These are phyloP conservation scores for Rhyacichthys aspro DNA, from an alignment of 2,797 vertebrate species.

Conservation along the genomic window DNA sequence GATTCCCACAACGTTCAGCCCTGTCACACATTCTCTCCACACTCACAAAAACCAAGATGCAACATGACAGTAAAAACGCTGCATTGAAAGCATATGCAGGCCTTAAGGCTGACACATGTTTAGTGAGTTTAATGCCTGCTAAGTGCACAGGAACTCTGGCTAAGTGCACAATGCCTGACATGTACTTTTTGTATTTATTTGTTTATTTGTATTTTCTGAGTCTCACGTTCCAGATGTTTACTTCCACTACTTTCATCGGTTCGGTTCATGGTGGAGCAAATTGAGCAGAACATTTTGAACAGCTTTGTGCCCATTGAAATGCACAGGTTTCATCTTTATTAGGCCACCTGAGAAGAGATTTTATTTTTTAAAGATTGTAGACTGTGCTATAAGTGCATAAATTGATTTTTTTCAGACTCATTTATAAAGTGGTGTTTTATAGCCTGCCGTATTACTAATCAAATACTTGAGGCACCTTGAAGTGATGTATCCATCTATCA, in stretches of 20 bases:
- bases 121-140: slow-evolving; percentile 22
- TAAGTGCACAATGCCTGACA: slow-evolving; percentile 13
- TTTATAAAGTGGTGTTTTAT: slow-evolving; percentile 33
- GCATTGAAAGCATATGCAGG: slow-evolving; percentile 42
- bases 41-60: slow-evolving; percentile 14
- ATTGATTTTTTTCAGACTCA: slow-evolving; percentile 28
- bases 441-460: slow-evolving; percentile 15
- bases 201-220: slow-evolving; percentile 12
- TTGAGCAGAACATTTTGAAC: slow-evolving; percentile 10
- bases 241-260: slow-evolving; percentile 12
- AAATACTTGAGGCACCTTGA: slow-evolving; percentile 51
- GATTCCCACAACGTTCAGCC: background rate
- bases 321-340: slow-evolving; percentile 26
- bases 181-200: slow-evolving; percentile 1
- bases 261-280: slow-evolving; percentile 27
- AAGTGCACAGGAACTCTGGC: slow-evolving; percentile 21
- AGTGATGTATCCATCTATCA: slow-evolving; percentile 33
- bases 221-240: slow-evolving; percentile 20
- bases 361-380: slow-evolving; percentile 21
- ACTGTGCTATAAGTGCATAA: slow-evolving; percentile 25
- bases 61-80: slow-evolving; percentile 29
- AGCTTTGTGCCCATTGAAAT: slow-evolving; percentile 25
- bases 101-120: slow-evolving; percentile 42
- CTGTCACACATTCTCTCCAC: slow-evolving; percentile 10
- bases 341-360: slow-evolving; percentile 33